phyloP scores from a whole-genome alignment of 2,888 invertebrate species.

The Eilema caniola region DNA sequence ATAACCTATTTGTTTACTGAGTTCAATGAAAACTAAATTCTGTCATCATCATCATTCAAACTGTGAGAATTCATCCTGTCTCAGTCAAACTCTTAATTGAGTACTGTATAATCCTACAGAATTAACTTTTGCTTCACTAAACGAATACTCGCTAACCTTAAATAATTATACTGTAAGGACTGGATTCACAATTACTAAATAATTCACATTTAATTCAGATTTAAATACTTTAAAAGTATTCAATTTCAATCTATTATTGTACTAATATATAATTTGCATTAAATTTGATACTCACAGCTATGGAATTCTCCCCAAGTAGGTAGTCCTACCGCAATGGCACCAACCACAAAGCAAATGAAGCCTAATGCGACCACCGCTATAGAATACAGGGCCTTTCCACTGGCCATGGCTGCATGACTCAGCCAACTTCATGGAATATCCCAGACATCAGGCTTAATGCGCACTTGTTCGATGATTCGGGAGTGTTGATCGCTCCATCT shows the following conservation, averaged over 20 bases:
- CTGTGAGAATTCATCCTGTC: too few species aligned
- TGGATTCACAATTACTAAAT: background rate
- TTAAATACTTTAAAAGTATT: background rate
- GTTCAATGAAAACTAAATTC: too few species aligned
- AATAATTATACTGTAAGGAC: background rate
- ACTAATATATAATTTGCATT: background rate
- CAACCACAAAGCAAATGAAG: constrained; percentile 93
- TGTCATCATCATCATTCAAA: too few species aligned
- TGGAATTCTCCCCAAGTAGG: constrained; percentile 96
- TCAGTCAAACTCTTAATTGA: too few species aligned
- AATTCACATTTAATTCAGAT: background rate
- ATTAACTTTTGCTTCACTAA: background rate
- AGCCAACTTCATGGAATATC: constrained; percentile 68
- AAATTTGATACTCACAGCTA: constrained; percentile 86
- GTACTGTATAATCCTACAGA: too few species aligned
- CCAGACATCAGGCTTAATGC: constrained; percentile 71
- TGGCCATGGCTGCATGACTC: constrained; percentile 88
- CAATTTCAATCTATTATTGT: background rate
- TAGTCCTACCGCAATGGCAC: constrained; percentile 93
- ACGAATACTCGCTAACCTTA: background rate
- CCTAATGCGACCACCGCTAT: constrained; percentile 90
- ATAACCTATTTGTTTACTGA: too few species aligned
- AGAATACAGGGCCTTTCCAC: constrained; percentile 89
- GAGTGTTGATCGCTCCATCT: constrained; percentile 61
- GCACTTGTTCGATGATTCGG: constrained; percentile 45